Conservation (phyloP, 1,140 invertebrate genomes). For the Leptopilina boulardi region DNA sequence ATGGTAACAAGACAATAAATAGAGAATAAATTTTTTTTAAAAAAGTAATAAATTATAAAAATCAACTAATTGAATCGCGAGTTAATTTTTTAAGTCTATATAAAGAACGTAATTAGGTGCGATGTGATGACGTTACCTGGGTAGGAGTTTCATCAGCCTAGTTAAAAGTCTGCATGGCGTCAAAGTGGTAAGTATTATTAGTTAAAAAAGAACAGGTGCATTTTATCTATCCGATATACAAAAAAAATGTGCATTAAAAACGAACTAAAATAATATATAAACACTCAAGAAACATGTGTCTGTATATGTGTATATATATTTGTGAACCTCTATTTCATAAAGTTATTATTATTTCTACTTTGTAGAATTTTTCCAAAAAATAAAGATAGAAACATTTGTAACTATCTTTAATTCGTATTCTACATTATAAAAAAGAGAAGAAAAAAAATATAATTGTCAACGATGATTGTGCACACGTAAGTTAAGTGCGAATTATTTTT, state of each 20-base stretch:
- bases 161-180: conserved; percentile 77
- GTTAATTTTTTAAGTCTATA: conserved; percentile 43
- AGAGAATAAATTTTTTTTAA: too few species aligned
- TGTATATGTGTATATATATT: conserved; percentile 9
- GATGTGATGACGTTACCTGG: conserved; percentile 76
- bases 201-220: conserved; percentile 72
- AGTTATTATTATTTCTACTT: neutral
- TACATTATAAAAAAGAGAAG: neutral
- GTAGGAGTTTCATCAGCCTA: conserved; percentile 76
- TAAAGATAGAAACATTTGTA: conserved; percentile 60
- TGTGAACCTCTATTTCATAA: neutral
- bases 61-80: conserved; percentile 23
- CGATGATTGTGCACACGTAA: neutral
- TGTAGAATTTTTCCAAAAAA: conserved; percentile 41
- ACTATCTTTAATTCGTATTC: neutral
- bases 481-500: neutral
- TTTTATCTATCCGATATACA: conserved; percentile 66
- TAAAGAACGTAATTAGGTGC: conserved; percentile 69
- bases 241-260: conserved; percentile 59
- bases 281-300: conserved; percentile 50
- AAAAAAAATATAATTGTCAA: neutral
- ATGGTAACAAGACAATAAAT: neutral
- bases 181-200: conserved; percentile 76
- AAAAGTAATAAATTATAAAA: neutral
- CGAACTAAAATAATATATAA: conserved; percentile 58